Base-by-base conservation (phyloP, 2,888 invertebrate species). In the Meghimatium bilineatum region DNA sequence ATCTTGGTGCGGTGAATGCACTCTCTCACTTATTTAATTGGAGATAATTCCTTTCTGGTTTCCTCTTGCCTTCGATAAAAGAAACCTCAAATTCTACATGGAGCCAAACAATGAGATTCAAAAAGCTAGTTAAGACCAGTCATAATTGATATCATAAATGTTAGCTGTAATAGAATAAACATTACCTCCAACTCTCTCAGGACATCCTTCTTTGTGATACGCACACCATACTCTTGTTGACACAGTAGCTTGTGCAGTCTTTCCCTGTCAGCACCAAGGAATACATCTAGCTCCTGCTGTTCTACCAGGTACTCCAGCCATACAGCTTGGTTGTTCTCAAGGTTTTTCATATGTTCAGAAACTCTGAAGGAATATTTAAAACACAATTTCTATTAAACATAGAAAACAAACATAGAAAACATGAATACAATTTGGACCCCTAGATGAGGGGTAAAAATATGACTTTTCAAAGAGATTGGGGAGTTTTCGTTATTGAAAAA, bases 201-300 rank as follows among this genome's bases (percentile, higher is more conserved):
- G 10, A 88, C 86, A 36, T 88, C 89, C 38, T 84, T 86, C 78
- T 85, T 85, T 67, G 86, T 85, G 36, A 87, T 80, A 3, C 85
- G 77, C 23, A 88, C 80, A 38, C 89, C 86, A 77, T 87, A 82
- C 75, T 90, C 88, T 83, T 90, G 85, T 10, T 88, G 86, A 75
- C 87, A 84, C 72, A 89, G 87, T 32, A 90, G 85, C 29, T 83
- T 84, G 78, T 86, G 96, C 93, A n/a, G 96, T 95, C n/a, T 96
- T 95, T 87, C 87, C 20, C 95, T 92, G 93, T 95, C 84, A 72
- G 95, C 94, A 87, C 95, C 94, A 87, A 91, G 88, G 63, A 89
- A 78, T 69, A 85, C 85, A 60, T 89, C 88, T 80, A 92, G 88
- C 78, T 91, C 91, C 56, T 87, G 85, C 32, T 88, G 83, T 0